Percentiles rank a stretch among this genome's conserved stretches.
phyloP scores from a whole-genome alignment of 2,113 vertebrate genomes.

The Patagioenas fasciata region DNA sequence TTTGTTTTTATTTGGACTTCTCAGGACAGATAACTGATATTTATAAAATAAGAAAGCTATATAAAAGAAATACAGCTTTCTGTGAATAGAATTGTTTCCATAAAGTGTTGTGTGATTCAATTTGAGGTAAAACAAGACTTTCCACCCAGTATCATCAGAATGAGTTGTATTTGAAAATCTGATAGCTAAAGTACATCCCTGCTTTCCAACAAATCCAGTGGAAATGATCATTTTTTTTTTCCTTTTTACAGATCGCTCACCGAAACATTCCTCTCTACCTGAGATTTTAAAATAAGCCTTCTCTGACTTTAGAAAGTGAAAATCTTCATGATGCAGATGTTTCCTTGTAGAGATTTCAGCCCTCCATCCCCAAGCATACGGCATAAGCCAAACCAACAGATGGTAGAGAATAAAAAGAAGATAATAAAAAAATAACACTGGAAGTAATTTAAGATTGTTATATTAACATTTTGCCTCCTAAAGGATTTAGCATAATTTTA shows the following conservation, averaged over 20 bases:
- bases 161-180: background rate
- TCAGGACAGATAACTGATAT: background rate
- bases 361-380: background rate
- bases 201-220: background rate
- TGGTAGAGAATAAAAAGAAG: background rate
- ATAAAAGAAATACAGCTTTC: background rate
- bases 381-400: background rate
- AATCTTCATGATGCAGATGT: background rate
- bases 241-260: background rate
- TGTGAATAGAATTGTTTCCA: background rate
- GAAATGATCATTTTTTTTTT: background rate
- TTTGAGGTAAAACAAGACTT: background rate
- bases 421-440: background rate
- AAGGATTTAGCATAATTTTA: constrained; percentile 2
- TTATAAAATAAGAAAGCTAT: background rate
- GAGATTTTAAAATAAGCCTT: background rate
- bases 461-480: constrained; percentile 1
- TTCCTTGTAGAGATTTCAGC: background rate
- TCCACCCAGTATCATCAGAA: background rate
- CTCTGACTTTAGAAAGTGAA: background rate
- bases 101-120: background rate
- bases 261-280: background rate
- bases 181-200: background rate
- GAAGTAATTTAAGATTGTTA: constrained; percentile 10
- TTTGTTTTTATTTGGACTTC: background rate